phyloP scores from a whole-genome alignment of 2,113 vertebrate genomes.

The Ciconia boyciana region DNA sequence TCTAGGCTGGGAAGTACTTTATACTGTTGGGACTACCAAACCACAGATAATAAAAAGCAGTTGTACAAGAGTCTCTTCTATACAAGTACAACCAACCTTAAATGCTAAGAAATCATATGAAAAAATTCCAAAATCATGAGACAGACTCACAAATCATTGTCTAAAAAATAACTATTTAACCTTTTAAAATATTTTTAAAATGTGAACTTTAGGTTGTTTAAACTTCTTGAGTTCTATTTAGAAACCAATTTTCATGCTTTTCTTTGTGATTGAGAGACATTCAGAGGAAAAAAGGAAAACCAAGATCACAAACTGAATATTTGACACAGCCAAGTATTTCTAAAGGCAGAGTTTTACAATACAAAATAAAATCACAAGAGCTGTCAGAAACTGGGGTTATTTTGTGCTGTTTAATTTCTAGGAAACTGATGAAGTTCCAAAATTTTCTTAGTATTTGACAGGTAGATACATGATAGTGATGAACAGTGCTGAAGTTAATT shows the following conservation, averaged over 20 bases:
- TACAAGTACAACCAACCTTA: not conserved
- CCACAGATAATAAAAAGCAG: not conserved
- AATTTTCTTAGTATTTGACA: not conserved
- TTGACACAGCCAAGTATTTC: not conserved
- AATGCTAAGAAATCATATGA: not conserved
- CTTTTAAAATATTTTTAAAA: not conserved
- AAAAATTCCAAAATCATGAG: not conserved
- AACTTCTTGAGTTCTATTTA: not conserved
- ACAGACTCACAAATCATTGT: not conserved
- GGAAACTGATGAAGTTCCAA: not conserved
- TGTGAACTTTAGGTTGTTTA: not conserved
- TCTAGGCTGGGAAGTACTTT: not conserved
- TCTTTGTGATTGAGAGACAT: not conserved
- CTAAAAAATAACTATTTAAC: not conserved
- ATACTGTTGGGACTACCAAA: not conserved
- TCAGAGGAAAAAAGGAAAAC: not conserved
- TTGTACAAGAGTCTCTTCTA: not conserved
- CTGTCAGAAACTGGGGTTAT: not conserved
- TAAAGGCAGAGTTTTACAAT: not conserved
- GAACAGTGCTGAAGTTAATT: not conserved
- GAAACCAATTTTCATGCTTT: not conserved
- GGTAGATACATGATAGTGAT: not conserved
- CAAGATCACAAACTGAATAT: not conserved
- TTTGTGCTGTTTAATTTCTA: not conserved
- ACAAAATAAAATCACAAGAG: not conserved